phyloP scores from a whole-genome alignment of 2,888 invertebrate genomes.

The Eurois occulta region DNA sequence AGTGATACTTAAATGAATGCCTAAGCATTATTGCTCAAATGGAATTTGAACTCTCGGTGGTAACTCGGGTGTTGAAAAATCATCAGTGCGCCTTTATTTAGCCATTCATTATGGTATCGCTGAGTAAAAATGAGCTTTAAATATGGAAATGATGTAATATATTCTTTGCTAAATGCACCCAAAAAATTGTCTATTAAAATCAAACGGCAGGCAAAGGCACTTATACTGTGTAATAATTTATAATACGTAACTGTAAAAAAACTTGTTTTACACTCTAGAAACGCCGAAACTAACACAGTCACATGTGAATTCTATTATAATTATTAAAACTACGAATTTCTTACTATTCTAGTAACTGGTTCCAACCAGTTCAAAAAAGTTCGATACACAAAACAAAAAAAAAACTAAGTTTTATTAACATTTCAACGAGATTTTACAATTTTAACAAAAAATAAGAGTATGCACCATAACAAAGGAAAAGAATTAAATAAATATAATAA shows the following conservation, averaged over 20 bases:
- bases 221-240: slow-evolving; percentile 59
- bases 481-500: slow-evolving; percentile 40
- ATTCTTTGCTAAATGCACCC: slow-evolving; percentile 13
- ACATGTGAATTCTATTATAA: slow-evolving; percentile 31
- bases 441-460: slow-evolving; percentile 44
- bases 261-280: slow-evolving; percentile 31
- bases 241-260: slow-evolving; percentile 37
- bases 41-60: neutral
- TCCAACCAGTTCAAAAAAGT: slow-evolving; percentile 7
- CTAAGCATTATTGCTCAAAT: neutral
- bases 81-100: neutral
- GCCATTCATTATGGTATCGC: neutral
- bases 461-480: slow-evolving; percentile 59
- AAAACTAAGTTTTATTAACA: slow-evolving; percentile 60
- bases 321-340: slow-evolving; percentile 41
- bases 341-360: slow-evolving; percentile 20
- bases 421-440: slow-evolving; percentile 64
- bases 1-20: neutral
- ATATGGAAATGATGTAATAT: neutral
- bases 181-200: slow-evolving; percentile 25
- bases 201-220: slow-evolving; percentile 66
- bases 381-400: slow-evolving; percentile 26
- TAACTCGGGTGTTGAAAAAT: neutral
- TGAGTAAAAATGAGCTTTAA: neutral
- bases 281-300: slow-evolving; percentile 39